Percentiles rank a stretch among this genome's conserved stretches.
Conservation (phyloP, 2,113 vertebrate species). For the Lichenostomus cassidix region DNA sequence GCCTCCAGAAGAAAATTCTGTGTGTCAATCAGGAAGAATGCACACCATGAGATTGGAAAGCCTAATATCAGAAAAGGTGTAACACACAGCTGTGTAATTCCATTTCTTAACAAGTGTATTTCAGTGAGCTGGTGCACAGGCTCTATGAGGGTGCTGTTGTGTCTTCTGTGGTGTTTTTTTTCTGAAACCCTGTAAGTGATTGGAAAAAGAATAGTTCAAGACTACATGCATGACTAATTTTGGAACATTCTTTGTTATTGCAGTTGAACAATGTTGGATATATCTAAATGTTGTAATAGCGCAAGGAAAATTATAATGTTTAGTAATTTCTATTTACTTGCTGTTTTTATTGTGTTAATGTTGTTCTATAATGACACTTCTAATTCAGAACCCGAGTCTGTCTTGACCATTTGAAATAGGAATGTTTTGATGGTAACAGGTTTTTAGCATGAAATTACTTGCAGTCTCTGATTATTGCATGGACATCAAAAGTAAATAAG, state of each 20-base stretch:
- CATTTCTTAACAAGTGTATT: neutral
- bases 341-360: neutral
- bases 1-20: neutral
- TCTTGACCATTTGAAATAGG: neutral
- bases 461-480: neutral
- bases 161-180: neutral
- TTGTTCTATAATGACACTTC: neutral
- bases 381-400: neutral
- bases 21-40: neutral
- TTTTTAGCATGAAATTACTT: neutral
- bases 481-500: neutral
- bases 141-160: fast-evolving
- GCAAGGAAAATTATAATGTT: neutral
- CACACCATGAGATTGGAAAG: neutral
- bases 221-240: neutral
- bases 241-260: neutral
- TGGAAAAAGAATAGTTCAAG: neutral
- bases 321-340: neutral
- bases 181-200: neutral
- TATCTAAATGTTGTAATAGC: neutral
- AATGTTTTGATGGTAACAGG: neutral
- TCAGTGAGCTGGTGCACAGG: neutral
- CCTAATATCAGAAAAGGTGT: neutral
- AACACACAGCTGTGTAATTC: neutral
- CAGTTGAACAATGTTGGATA: neutral